Evolutionary conservation across 2,888 invertebrate genomes (phyloP).

Genomic region (Lasioglossum zephyrum): DNA sequence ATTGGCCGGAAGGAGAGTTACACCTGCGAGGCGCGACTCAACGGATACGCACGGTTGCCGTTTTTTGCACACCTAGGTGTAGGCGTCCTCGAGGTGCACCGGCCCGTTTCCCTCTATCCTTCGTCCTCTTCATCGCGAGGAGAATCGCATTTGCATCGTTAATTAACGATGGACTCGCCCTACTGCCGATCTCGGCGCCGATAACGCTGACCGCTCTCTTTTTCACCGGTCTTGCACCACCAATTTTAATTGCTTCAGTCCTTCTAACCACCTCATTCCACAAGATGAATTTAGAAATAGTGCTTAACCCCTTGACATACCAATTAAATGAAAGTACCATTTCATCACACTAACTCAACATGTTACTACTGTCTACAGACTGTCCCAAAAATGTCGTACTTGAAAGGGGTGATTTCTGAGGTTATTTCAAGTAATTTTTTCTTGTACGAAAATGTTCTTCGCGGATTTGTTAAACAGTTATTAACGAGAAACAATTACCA

Average conservation of each 20-base stretch:
- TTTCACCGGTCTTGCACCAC: constrained; percentile 51
- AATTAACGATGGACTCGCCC: constrained; percentile 65
- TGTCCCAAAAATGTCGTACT: too few relatives aligned
- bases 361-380: too few relatives aligned
- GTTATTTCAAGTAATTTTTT: too few relatives aligned
- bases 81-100: constrained; percentile 65
- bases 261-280: background rate
- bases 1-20: constrained; percentile 47
- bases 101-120: constrained; percentile 37
- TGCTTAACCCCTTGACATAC: background rate
- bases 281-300: background rate
- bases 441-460: too few relatives aligned
- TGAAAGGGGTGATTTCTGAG: too few relatives aligned
- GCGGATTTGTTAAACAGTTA: too few relatives aligned
- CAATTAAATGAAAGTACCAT: background rate
- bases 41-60: constrained; percentile 50
- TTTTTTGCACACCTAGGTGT: constrained; percentile 68
- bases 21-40: constrained; percentile 66
- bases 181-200: constrained; percentile 52
- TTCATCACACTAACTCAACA: too few relatives aligned
- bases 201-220: constrained; percentile 55
- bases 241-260: constrained; percentile 60
- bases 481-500: too few relatives aligned
- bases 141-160: constrained; percentile 75
- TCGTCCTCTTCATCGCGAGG: constrained; percentile 16